Evolutionary conservation across 2,888 invertebrate genomes (phyloP), one percentile per base, ranked within the genome.

Genomic region (Chrysina gloriosa): DNA sequence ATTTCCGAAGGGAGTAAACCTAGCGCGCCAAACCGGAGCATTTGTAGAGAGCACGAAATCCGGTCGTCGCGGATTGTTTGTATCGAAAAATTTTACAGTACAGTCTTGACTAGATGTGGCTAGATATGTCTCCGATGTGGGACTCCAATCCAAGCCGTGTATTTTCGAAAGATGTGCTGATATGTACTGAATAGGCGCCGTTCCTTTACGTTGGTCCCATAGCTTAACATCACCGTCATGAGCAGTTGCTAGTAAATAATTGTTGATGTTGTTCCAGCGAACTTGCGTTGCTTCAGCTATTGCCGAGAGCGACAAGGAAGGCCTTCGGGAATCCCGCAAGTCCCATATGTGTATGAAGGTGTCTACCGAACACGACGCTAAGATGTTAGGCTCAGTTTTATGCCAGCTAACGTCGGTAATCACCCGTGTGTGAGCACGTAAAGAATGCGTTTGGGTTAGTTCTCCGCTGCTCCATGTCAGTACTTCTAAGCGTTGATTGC

Each of bases 301-400:
- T 74, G 96, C 95, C 76, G 95, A 94, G 31, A 97, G 84, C 3
- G 96, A 95, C 48, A 93, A 83, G 9, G 90, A 88, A 14, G 97
- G 97, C 81, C 92, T 91, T 70, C 94, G 88, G 5, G 92, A 87
- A 83, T 96, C 96, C 75, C 96, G 84, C 58, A 95, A 86, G 80
- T 98, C 97, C 97, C 97, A 97, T 66, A 97, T 87, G 80, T 96
- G 93, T 34, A 96, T 95, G 78, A 92, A 96, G 39, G 96, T 95
- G 80, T 97, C 97, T 63, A 95, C 94, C 2, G 97, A 97, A 79
- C 96, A 96, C 47, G 96, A 95, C 5, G 96, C 93, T 67, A 94
- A 81, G 50, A 91, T 82, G 80, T 91, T 89, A 1, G 91, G 89
- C 79, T 94, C 90, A 78, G 89, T 88, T 56, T 89, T 87, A 78